Evolutionary conservation across 1,140 invertebrate species (phyloP).

Genomic region (Stegodyphus mimosarum): DNA sequence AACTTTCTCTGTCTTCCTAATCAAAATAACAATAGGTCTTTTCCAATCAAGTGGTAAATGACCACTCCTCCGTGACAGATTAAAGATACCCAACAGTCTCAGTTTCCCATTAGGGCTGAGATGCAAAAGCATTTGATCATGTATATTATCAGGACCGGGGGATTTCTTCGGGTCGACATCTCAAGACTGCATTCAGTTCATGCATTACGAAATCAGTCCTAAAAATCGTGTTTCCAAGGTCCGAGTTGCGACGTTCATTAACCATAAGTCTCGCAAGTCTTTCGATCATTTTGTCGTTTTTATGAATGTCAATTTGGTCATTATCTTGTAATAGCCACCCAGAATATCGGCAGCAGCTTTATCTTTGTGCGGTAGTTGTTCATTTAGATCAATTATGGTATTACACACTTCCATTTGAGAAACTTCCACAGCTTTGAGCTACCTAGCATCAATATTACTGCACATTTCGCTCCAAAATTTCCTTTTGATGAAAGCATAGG

Average conservation of each 20-base stretch:
- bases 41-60: too few relatives aligned
- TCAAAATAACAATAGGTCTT: too few relatives aligned
- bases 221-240: background rate
- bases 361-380: background rate
- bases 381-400: background rate
- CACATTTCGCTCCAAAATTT: slow-evolving; percentile 18
- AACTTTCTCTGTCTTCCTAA: too few relatives aligned
- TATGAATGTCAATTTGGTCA: too few relatives aligned
- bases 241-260: background rate
- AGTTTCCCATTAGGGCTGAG: too few relatives aligned
- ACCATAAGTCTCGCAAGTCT: background rate
- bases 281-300: background rate
- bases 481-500: slow-evolving; percentile 8
- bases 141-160: too few relatives aligned
- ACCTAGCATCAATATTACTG: slow-evolving; percentile 14
- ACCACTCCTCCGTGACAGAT: too few relatives aligned
- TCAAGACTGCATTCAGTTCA: too few relatives aligned
- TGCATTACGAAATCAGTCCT: background rate
- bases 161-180: too few relatives aligned
- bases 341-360: background rate
- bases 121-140: too few relatives aligned
- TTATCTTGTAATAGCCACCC: background rate
- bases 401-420: background rate
- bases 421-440: slow-evolving; percentile 35
- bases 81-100: too few relatives aligned